A percentile compares a stretch with the other conserved stretches of the same genome.
Evolutionary conservation across 2,113 vertebrate genomes (phyloP).

Genomic region (Chinchilla lanigera): DNA sequence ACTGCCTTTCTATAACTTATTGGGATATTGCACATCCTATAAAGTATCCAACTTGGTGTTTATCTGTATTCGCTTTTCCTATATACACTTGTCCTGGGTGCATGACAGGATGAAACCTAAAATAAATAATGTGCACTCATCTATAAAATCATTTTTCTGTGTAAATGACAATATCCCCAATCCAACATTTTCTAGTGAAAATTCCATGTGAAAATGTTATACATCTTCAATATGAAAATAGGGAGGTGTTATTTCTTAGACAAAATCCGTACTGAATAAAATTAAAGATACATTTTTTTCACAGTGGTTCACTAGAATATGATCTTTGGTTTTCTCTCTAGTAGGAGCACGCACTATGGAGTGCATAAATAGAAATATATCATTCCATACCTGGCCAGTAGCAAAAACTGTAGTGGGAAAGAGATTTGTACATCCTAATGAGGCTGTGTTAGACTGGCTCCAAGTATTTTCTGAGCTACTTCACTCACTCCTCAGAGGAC

Average conservation of each 20-base stretch:
- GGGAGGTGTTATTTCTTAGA: conserved; percentile 16
- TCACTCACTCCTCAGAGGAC: conserved; percentile 10
- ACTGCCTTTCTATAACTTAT: background rate
- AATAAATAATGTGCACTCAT: conserved; percentile 40
- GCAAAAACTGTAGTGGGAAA: background rate
- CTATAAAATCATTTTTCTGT: conserved; percentile 7
- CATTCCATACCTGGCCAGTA: background rate
- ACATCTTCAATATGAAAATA: background rate
- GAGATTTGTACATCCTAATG: conserved; percentile 32
- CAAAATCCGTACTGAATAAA: conserved; percentile 30
- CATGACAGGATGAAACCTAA: background rate
- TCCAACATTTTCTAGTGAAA: background rate
- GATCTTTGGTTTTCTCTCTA: background rate
- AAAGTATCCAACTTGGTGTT: background rate
- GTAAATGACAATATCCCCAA: conserved; percentile 57
- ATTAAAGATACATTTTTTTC: conserved; percentile 24
- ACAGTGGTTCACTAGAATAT: conserved; percentile 24
- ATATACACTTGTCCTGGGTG: background rate
- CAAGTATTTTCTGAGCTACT: background rate
- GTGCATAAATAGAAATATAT: background rate
- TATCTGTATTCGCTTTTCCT: background rate
- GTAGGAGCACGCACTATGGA: background rate
- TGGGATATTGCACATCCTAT: background rate
- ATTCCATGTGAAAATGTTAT: background rate
- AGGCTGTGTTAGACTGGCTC: background rate